Percentiles rank a stretch among this genome's conserved stretches.
Evolutionary conservation across 2,113 vertebrate species (phyloP).

Genomic region (Peromyscus maniculatus): DNA sequence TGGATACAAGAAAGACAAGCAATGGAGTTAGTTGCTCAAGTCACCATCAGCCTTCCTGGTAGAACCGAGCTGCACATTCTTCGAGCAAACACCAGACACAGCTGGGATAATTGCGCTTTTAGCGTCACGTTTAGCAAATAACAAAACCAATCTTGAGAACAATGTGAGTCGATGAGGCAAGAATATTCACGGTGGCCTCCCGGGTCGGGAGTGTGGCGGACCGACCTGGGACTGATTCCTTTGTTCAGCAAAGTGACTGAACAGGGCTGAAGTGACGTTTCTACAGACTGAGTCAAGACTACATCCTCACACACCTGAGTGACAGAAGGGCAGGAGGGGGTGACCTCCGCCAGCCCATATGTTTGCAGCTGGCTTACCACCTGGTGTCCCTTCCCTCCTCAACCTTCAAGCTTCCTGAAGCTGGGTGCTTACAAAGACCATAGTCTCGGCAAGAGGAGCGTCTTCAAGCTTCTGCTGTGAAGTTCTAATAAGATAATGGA

Average conservation of each 20-base stretch:
- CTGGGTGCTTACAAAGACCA: background rate
- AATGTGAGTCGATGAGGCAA: background rate
- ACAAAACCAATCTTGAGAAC: constrained; percentile 25
- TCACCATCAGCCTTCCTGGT: background rate
- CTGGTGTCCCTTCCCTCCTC: background rate
- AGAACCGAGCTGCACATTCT: background rate
- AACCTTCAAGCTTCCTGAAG: background rate
- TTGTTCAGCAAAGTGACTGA: background rate
- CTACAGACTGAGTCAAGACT: background rate
- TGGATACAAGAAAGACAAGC: constrained; percentile 16
- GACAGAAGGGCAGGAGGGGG: background rate
- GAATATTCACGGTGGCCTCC: background rate
- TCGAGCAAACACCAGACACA: background rate
- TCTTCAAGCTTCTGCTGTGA: constrained; percentile 42
- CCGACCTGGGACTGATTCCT: background rate
- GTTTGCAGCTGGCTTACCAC: background rate
- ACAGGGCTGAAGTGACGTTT: background rate
- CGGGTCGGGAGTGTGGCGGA: background rate
- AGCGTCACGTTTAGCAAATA: background rate
- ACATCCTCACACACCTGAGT: background rate
- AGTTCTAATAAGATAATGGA: constrained; percentile 57
- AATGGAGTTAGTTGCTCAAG: background rate
- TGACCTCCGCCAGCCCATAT: background rate
- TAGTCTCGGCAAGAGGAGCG: background rate
- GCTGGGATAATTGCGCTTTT: background rate